phyloP scores from a whole-genome alignment of 2,797 vertebrate genomes.

The Parambassis ranga region DNA sequence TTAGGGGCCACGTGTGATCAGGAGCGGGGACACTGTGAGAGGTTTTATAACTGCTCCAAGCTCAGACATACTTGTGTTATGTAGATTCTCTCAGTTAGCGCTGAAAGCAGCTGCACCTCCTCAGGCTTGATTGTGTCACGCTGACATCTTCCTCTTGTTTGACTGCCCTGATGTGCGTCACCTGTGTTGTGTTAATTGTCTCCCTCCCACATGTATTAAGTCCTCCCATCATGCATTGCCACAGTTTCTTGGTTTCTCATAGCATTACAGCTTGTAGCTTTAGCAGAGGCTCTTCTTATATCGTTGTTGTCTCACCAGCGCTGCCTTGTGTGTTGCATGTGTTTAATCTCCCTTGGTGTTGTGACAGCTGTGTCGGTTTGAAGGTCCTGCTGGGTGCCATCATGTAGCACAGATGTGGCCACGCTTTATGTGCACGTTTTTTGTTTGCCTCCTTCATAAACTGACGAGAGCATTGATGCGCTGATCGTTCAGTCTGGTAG shows the following conservation, averaged over 20 bases:
- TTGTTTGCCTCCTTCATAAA: slow-evolving; percentile 24
- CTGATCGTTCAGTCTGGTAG: neutral
- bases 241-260: no score
- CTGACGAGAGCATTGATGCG: slow-evolving; percentile 3
- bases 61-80: neutral
- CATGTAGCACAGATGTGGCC: slow-evolving; percentile 46
- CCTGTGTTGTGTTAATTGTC: no score
- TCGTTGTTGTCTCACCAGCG: neutral
- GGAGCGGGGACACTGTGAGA: neutral
- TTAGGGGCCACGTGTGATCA: neutral
- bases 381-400: slow-evolving; percentile 44
- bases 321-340: slow-evolving; percentile 20
- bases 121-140: no score
- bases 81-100: neutral
- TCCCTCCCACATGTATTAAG: no score
- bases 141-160: no score
- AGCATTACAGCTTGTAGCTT: no score
- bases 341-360: slow-evolving; percentile 57
- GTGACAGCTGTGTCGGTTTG: slow-evolving; percentile 67
- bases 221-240: no score
- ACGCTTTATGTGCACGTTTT: slow-evolving; percentile 16
- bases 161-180: no score
- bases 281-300: slow-evolving; percentile 14
- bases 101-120: neutral
- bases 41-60: neutral